Evolutionary conservation across 64 coral and sea anemone genomes (phyloP), one percentile per base, ranked within the genome.

Genomic region (Montipora foliosa): DNA sequence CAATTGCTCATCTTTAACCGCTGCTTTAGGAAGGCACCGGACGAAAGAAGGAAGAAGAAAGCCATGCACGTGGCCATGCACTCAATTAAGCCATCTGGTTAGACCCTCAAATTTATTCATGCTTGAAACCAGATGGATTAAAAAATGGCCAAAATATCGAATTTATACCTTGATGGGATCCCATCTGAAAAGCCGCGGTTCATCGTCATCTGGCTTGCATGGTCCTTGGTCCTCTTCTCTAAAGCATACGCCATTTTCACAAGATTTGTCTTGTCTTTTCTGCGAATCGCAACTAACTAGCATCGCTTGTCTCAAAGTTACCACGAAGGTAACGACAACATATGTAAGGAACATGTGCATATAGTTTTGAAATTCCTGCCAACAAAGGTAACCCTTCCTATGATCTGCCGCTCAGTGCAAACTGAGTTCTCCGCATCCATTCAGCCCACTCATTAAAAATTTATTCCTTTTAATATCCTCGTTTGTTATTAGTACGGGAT

Each of bases 181-280:
- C 96, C 96, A 98, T 64, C 96, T 85, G 55, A 78, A 95, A 4
- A 98, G 89, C 48, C 81, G 87, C 57, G 84, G 87, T 79, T 92
- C 83, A 37, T 95, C 84, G 12, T 91, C 74, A 70, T 92, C 79
- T 8, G 81, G 67, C 11, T 51, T 58, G 46, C 96, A 98, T 1
- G 96, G 96, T 2, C 96, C 96, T 51, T 82, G 89, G 22, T 98
- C 93, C 75, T 98, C 25, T 3, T 88, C 78, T 47, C 96, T 80
- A 60, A 59, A 84, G 16, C 96, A 98, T 6, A 98, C 93, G 2
- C 96, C 96, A 89, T 98, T 98, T 84, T 98, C 96, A 64, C 96
- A 98, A 68, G 47, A 70, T 50, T 70, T 86, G 2, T 72, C 82
- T 9, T 50, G 44, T 70, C 8, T 49, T 71, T 86, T 70, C 2